A percentile compares a stretch with the other conserved stretches of the same genome.
Evolutionary conservation across 2,797 vertebrate genomes (phyloP).

Genomic region (Tangara arthus): DNA sequence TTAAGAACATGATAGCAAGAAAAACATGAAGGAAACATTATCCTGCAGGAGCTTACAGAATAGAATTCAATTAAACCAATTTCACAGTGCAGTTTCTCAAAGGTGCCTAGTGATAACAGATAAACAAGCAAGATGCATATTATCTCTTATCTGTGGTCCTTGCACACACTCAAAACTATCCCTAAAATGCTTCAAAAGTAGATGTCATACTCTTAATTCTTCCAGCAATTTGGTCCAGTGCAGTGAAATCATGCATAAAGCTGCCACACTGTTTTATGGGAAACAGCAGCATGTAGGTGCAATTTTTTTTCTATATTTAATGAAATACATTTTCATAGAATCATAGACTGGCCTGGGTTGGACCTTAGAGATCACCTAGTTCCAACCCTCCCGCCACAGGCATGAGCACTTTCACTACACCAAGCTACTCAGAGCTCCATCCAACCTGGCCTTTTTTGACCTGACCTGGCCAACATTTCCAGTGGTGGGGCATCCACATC

Average conservation of each 20-base stretch:
- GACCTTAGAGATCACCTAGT: not conserved
- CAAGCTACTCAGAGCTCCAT: not conserved
- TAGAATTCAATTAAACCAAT: not conserved
- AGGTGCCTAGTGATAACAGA: not conserved
- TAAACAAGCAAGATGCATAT: not conserved
- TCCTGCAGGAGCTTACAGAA: not conserved
- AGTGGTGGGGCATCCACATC: not conserved
- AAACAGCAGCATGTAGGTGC: not conserved
- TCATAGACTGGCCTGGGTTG: not conserved
- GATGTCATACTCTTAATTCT: not conserved
- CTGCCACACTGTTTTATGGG: not conserved
- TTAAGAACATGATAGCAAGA: not conserved
- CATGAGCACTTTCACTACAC: not conserved
- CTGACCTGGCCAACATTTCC: not conserved
- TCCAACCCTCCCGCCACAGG: not conserved
- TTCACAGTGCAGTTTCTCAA: not conserved
- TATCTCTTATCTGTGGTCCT: not conserved
- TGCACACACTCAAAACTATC: not conserved
- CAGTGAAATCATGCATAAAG: not conserved
- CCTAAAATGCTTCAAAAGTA: not conserved
- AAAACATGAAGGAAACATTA: not conserved
- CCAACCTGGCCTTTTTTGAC: not conserved
- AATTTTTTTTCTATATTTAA: not conserved
- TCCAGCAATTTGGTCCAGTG: not conserved
- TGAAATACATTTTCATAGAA: not conserved